A percentile compares a stretch with the other conserved stretches of the same genome.
phyloP scores from a whole-genome alignment of 2,888 invertebrate genomes.

The Alloscopus bannaensis region DNA sequence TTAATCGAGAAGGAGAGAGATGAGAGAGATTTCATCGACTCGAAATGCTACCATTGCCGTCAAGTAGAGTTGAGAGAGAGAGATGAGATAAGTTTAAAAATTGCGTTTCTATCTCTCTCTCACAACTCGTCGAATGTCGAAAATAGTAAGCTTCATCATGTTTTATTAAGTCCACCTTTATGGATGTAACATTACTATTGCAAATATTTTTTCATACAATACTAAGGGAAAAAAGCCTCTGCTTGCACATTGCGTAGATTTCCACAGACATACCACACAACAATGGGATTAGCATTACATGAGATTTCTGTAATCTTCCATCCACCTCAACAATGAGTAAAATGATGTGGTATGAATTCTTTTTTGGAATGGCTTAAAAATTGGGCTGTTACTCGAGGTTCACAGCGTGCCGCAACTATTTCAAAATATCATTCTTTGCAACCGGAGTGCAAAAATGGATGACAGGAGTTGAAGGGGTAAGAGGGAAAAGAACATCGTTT shows the following conservation, averaged over 20 bases:
- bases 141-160: not conserved
- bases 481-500: not conserved
- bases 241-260: not conserved
- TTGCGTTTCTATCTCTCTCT: not conserved
- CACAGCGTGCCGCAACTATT: slow-evolving; percentile 8
- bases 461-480: too few relatives aligned
- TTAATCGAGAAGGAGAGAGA: not conserved
- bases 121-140: not conserved
- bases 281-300: too few relatives aligned
- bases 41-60: not conserved
- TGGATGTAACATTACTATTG: not conserved
- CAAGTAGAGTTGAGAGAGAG: not conserved
- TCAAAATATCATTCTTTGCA: slow-evolving; percentile 1
- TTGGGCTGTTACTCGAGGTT: slow-evolving; percentile 1
- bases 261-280: not conserved
- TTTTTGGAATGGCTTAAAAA: not conserved
- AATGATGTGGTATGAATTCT: not conserved
- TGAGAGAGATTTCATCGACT: slow-evolving; percentile 5
- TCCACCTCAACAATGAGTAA: not conserved
- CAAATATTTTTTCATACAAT: not conserved
- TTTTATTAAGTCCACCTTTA: not conserved
- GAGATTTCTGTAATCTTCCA: not conserved
- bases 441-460: not conserved
- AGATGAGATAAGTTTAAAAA: not conserved
- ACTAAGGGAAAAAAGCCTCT: too few relatives aligned